Percentiles rank a stretch among this genome's conserved stretches.
phyloP scores from a whole-genome alignment of 2,113 vertebrate species.

The Nannospalax galili region DNA sequence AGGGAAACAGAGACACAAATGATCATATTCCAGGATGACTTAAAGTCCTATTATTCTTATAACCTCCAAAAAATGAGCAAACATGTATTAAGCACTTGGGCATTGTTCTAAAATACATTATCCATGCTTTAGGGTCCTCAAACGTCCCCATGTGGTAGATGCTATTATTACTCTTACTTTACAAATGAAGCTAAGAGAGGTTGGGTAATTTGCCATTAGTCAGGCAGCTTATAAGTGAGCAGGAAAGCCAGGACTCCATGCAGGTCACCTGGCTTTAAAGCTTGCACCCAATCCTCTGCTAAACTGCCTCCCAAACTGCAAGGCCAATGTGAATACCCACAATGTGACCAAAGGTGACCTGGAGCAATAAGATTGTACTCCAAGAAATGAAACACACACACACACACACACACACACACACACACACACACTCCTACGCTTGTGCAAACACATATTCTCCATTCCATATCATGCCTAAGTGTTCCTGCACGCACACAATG shows the following conservation, averaged over 20 bases:
- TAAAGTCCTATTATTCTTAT: neutral
- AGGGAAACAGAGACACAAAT: conserved; percentile 36
- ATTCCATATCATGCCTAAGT: conserved; percentile 36
- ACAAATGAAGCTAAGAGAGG: conserved; percentile 52
- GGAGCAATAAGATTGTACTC: neutral
- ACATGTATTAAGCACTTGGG: neutral
- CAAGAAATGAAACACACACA: neutral
- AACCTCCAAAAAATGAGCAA: neutral
- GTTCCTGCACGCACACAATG: neutral
- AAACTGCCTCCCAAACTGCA: neutral
- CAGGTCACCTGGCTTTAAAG: conserved; percentile 39
- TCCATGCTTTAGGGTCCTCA: neutral
- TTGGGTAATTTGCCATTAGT: conserved; percentile 35
- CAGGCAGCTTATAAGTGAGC: conserved; percentile 35
- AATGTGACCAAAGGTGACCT: neutral
- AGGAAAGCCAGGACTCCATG: neutral
- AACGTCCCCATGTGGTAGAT: neutral
- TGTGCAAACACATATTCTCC: conserved; percentile 2
- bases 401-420: neutral
- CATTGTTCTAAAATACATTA: neutral
- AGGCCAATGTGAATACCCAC: neutral
- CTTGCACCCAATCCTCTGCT: neutral
- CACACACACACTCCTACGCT: neutral
- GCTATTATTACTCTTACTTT: conserved; percentile 49
- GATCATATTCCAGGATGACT: neutral